Evolutionary conservation across 1,140 invertebrate genomes (phyloP).

Genomic region (Wiebesia pumilae): DNA sequence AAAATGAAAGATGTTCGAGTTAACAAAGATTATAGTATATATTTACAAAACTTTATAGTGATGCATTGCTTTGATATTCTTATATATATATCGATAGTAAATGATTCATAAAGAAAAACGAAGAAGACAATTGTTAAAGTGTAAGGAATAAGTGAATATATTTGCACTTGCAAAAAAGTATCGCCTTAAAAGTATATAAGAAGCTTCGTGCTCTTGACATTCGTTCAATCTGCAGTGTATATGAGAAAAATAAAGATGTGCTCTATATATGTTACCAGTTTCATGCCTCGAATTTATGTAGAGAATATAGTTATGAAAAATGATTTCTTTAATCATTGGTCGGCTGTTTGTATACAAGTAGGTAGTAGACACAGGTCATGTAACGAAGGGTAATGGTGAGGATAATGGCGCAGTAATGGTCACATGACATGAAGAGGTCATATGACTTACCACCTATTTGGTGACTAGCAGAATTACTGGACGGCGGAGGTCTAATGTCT

Average conservation of each 20-base stretch:
- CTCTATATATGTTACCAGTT: slow-evolving; percentile 29
- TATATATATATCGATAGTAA: neutral
- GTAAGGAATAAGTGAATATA: slow-evolving; percentile 11
- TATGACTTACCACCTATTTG: slow-evolving; percentile 79
- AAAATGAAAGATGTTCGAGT: slow-evolving; percentile 19
- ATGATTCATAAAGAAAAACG: slow-evolving; percentile 30
- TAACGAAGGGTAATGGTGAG: slow-evolving; percentile 17
- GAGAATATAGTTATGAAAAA: slow-evolving; percentile 4
- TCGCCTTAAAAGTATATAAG: slow-evolving; percentile 2
- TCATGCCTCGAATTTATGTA: slow-evolving; percentile 29
- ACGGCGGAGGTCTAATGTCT: slow-evolving; percentile 70
- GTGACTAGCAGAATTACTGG: slow-evolving; percentile 75
- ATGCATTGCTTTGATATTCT: slow-evolving; percentile 29
- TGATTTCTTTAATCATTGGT: neutral
- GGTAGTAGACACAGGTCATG: slow-evolving; percentile 22
- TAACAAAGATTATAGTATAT: slow-evolving; percentile 37
- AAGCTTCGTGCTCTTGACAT: slow-evolving; percentile 36
- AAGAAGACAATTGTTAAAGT: slow-evolving; percentile 31
- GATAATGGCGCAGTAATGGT: slow-evolving; percentile 63
- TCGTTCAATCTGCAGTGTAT: neutral
- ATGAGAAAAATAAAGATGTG: slow-evolving; percentile 16
- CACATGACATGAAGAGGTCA: slow-evolving; percentile 73
- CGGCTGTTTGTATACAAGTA: slow-evolving; percentile 11
- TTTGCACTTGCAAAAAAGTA: slow-evolving; percentile 8
- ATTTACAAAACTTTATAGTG: slow-evolving; percentile 34